A percentile compares a stretch with the other conserved stretches of the same genome.
Evolutionary conservation across 2,888 invertebrate species (phyloP).

Genomic region (Papilio elwesi): DNA sequence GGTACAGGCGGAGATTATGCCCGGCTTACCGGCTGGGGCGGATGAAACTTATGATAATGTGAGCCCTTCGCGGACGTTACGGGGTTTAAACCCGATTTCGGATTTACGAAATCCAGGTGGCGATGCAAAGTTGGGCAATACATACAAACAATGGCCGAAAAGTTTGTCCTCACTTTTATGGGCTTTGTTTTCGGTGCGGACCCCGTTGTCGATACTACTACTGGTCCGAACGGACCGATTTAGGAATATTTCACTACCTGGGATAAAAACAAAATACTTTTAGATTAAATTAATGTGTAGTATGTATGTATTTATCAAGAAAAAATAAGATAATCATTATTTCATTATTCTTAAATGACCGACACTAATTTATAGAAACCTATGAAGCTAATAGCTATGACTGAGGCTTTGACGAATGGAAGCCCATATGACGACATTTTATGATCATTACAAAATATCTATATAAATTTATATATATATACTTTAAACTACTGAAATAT

Average conservation of each 20-base stretch:
- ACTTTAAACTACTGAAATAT: too few relatives aligned
- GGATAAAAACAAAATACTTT: not conserved
- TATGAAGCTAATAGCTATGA: too few relatives aligned
- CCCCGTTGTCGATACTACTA: conserved; percentile 6
- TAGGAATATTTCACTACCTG: conserved; percentile 21
- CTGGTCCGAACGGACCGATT: conserved; percentile 17
- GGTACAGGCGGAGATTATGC: conserved; percentile 39
- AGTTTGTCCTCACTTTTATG: conserved; percentile 42
- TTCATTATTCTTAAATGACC: too few relatives aligned
- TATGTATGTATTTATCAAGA: too few relatives aligned
- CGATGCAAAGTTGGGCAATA: conserved; percentile 41
- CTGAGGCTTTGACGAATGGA: too few relatives aligned
- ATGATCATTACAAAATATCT: too few relatives aligned
- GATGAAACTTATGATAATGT: conserved; percentile 80
- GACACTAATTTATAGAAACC: too few relatives aligned
- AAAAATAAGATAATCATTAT: too few relatives aligned
- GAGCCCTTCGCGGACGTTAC: conserved; percentile 56
- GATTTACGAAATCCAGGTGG: conserved; percentile 55
- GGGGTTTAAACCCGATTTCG: conserved; percentile 52
- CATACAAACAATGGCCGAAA: conserved; percentile 41
- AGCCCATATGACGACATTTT: too few relatives aligned
- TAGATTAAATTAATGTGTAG: too few relatives aligned
- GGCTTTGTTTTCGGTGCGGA: conserved; percentile 44
- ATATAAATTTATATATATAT: too few relatives aligned
- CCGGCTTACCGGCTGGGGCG: conserved; percentile 55